Percentiles rank a stretch among this genome's conserved stretches.
phyloP scores from a whole-genome alignment of 2,888 invertebrate genomes.

The Camponotus fellah region DNA sequence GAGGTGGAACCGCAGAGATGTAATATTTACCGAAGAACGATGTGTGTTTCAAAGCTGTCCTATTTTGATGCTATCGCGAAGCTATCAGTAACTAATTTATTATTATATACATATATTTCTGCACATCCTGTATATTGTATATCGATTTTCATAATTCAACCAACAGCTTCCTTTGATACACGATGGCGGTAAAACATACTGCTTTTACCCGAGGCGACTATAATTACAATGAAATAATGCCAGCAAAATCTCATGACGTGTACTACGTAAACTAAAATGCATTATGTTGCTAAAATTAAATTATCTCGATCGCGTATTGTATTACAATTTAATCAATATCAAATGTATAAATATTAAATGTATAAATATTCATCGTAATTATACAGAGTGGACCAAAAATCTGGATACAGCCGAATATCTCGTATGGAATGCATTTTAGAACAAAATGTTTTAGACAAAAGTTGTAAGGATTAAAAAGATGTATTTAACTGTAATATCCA shows the following conservation, averaged over 20 bases:
- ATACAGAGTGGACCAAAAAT: no score
- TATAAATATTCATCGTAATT: background rate
- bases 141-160: slow-evolving; percentile 25
- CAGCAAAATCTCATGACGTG: background rate
- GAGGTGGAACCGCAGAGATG: background rate
- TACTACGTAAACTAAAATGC: slow-evolving; percentile 19
- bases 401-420: no score
- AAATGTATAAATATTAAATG: background rate
- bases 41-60: background rate
- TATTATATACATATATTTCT: slow-evolving; percentile 9
- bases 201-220: background rate
- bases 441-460: no score
- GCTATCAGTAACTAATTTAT: background rate
- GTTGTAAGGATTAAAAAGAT: no score
- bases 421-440: no score
- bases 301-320: slow-evolving; percentile 17
- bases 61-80: background rate
- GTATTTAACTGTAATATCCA: no score
- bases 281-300: slow-evolving; percentile 16
- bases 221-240: slow-evolving; percentile 38
- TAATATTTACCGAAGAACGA: slow-evolving; percentile 11
- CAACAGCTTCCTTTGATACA: slow-evolving; percentile 9
- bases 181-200: background rate
- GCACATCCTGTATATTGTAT: background rate
- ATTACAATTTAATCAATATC: background rate